Evolutionary conservation across 1,140 invertebrate genomes (phyloP).

Genomic region (Goniozus legneri): DNA sequence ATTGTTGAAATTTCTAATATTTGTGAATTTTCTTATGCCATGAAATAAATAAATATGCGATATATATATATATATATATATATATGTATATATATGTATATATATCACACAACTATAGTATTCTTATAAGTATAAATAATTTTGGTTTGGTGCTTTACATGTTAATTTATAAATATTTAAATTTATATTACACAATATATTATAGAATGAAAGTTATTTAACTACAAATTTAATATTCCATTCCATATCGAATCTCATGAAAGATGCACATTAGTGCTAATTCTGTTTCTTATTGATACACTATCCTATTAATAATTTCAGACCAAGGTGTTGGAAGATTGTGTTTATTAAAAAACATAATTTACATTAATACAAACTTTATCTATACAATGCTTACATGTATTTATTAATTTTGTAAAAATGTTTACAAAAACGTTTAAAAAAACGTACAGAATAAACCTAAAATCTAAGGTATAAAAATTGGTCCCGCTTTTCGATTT

Average conservation of each 20-base stretch:
- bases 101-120: background rate
- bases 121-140: no score
- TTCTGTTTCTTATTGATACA: constrained; percentile 11
- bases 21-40: no score
- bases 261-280: constrained; percentile 6
- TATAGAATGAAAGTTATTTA: no score
- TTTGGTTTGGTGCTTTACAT: no score
- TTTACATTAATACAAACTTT: constrained; percentile 17
- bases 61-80: constrained; percentile 4
- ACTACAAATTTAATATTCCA: no score
- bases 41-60: no score
- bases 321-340: background rate
- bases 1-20: no score
- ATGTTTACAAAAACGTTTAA: constrained; percentile 1
- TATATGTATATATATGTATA: background rate
- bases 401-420: constrained; percentile 3
- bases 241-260: no score
- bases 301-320: background rate
- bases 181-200: no score
- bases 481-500: constrained; percentile 25
- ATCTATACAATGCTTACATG: constrained; percentile 1
- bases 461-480: constrained; percentile 10
- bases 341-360: constrained; percentile 12
- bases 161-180: no score
- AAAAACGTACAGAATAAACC: constrained; percentile 8